Base-by-base conservation (phyloP, 2,888 invertebrate species). In the Thymelicus acteon region DNA sequence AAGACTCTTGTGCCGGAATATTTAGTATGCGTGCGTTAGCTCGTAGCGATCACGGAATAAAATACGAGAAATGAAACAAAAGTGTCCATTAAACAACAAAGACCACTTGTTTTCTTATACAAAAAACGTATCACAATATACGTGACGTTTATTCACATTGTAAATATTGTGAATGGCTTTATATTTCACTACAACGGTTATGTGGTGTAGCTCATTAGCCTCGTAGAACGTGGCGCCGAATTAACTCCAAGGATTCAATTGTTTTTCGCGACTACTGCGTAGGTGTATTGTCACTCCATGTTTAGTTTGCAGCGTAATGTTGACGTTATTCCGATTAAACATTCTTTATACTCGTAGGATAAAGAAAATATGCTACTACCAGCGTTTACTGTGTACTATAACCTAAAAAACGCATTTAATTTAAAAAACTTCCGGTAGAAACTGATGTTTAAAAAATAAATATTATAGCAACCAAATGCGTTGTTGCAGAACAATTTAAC, bases 211-310 rank as follows among this genome's bases (percentile, higher is more conserved):
- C 52, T 19, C 37, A 13, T 39, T 58, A 7, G n/a, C 6, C 58
- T n/a, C 58, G 37, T 37, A 58, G 58, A 58, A 58, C 37, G 4
- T 54, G 15, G 19, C 39, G 58, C n/a, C 39, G 64, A 54, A 54
- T 80, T 76, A 78, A 74, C 77, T 80, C 74, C 78, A 82, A 80
- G 79, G 80, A 78, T 80, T 76, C 78, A 79, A 82, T 85, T 85
- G 81, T 82, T 81, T 79, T 79, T 79, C 78, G 74, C 73, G 75
- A 58, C 58, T 58, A 39, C n/a, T 58, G 54, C 54, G 54, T 24
- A 24, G 54, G 54, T 8, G 54, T 54, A 52, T 19, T 54, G 10
- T 54, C 54, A 24, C 24, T 24, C 6, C 54, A 24, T 54, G 10
- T 54, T 19, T 24, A 15, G 44, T 54, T 10, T 10, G 54, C 19